Percentiles rank a stretch among this genome's conserved stretches.
Conservation (phyloP, 2,113 vertebrate species). For the Eonycteris spelaea region DNA sequence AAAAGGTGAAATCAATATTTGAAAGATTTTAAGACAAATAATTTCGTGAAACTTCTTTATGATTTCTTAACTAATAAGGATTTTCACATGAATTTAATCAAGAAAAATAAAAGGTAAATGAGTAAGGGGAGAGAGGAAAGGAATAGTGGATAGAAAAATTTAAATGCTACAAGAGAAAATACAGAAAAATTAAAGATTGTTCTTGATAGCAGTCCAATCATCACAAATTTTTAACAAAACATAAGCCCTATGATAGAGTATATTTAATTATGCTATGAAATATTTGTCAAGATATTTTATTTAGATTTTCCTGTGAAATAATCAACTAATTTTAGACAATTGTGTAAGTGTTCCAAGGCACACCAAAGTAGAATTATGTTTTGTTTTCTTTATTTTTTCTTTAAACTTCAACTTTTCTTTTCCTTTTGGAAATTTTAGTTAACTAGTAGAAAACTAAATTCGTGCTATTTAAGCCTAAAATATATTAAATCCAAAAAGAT, state of each 20-base stretch:
- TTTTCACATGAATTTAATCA: not conserved
- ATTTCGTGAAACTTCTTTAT: not conserved
- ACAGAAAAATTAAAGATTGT: not conserved
- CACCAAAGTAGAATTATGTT: conserved; percentile 33
- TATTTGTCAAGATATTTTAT: conserved; percentile 64
- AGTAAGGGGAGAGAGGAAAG: not conserved
- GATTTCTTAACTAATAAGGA: not conserved
- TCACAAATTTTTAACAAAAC: conserved; percentile 40
- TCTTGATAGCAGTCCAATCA: not conserved
- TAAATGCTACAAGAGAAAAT: not conserved
- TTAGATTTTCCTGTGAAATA: conserved; percentile 54
- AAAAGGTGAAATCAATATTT: not conserved
- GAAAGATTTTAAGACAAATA: not conserved
- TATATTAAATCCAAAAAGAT: not conserved
- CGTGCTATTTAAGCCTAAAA: not conserved
- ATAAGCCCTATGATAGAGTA: conserved; percentile 49
- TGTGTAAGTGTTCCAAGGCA: conserved; percentile 34
- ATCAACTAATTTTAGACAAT: conserved; percentile 62
- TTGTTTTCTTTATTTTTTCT: not conserved
- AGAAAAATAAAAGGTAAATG: not conserved
- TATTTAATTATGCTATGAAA: conserved; percentile 54
- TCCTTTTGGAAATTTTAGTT: conserved; percentile 36
- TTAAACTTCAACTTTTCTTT: not conserved
- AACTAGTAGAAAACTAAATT: not conserved
- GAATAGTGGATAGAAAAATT: not conserved